Base-by-base conservation (phyloP, 2,113 vertebrate species). In the Tupaia chinensis region DNA sequence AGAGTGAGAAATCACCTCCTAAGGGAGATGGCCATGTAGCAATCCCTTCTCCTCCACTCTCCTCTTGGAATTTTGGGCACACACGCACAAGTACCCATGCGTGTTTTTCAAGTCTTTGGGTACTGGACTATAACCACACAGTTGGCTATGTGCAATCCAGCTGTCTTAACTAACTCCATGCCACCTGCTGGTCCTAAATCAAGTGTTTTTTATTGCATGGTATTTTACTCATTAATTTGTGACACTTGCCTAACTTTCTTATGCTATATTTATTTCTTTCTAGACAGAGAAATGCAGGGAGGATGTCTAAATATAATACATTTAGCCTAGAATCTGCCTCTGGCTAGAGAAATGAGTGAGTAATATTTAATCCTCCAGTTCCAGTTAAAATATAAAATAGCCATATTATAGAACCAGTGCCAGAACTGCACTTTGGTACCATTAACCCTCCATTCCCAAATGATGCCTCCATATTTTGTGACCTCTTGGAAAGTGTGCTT, bases 141-240 rank as follows among this genome's bases (percentile, higher is more conserved):
- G 44, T 44, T 44, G 44, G 44, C 44, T 44, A 44, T 4, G 5
- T 44, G 44, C 44, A 44, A 44, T 44, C 44, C 44, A 44, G 44
- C 5, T 44, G 44, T 4, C 44, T 44, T 44, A 44, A 44, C 44
- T 44, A 44, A 44, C 44, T 44, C 44, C 44, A 44, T 44, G 44
- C 44, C 44, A 44, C 44, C 44, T 44, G 44, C 44, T 44, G 44
- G 44, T 44, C 44, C 44, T 44, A 44, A 44, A 44, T 44, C 3
- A 3, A 44, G 44, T 44, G 5, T 44, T 92, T 53, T 61, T 66
- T 27, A 89, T 87, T 74, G 74, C 32, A 54, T 69, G 14, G 11
- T 58, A 17, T 90, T 87, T 90, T 74, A 53, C 44, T 54, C 91
- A 76, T 9, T 87, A 87, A 80, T 80, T 79, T 76, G 66, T 80